phyloP scores from a whole-genome alignment of 2,888 invertebrate species.

The Dioctria linearis region DNA sequence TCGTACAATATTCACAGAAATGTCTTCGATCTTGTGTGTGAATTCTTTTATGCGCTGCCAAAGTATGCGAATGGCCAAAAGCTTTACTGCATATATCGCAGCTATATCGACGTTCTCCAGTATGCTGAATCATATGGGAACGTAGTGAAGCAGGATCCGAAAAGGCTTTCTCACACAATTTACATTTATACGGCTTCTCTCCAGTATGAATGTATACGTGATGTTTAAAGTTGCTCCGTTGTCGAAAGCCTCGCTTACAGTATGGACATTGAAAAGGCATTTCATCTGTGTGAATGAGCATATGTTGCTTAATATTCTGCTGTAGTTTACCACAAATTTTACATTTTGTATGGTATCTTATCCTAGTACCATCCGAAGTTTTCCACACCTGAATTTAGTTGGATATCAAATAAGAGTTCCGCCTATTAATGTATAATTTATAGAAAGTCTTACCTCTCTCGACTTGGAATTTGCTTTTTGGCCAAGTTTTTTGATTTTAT shows the following conservation, averaged over 20 bases:
- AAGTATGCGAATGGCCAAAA: constrained; percentile 56
- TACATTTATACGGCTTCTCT: constrained; percentile 57
- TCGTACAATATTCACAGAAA: constrained; percentile 51
- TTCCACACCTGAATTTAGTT: constrained; percentile 32
- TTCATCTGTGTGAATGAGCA: constrained; percentile 56
- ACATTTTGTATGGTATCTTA: constrained; percentile 53
- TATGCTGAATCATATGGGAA: constrained; percentile 57
- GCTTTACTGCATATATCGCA: constrained; percentile 58
- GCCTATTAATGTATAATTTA: too few relatives aligned
- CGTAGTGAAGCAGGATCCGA: constrained; percentile 56
- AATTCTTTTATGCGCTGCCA: constrained; percentile 54
- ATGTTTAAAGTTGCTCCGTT: constrained; percentile 54
- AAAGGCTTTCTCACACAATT: constrained; percentile 55
- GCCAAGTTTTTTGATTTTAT: constrained; percentile 3
- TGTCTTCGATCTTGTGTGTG: constrained; percentile 57
- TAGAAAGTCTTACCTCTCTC: constrained; percentile 6
- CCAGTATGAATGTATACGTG: constrained; percentile 58
- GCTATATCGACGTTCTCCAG: constrained; percentile 55
- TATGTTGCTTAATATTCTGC: constrained; percentile 58
- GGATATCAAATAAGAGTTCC: neutral
- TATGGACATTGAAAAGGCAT: constrained; percentile 53
- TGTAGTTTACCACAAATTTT: constrained; percentile 55
- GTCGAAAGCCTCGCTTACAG: constrained; percentile 55
- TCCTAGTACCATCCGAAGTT: constrained; percentile 35
- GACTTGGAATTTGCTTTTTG: constrained; percentile 15